Evolutionary conservation across 2,797 vertebrate species (phyloP).

Genomic region (Pangasius krempfi): DNA sequence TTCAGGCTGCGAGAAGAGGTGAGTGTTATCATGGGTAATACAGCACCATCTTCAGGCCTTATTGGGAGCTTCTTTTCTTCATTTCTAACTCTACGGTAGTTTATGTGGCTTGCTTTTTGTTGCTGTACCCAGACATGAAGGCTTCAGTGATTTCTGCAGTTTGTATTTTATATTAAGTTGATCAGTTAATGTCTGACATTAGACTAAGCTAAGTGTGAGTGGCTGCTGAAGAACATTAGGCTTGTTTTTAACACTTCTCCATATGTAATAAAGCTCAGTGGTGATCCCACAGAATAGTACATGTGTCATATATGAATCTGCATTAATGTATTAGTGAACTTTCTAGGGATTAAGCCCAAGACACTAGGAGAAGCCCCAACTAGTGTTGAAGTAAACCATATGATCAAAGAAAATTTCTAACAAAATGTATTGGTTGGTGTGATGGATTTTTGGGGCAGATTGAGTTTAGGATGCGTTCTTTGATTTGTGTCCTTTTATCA

Average conservation of each 20-base stretch:
- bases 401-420: background rate
- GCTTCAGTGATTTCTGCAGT: background rate
- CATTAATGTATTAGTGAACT: background rate
- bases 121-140: background rate
- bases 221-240: too few relatives aligned
- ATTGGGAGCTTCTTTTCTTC: too few relatives aligned
- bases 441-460: background rate
- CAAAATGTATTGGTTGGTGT: background rate
- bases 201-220: background rate
- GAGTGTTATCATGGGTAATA: background rate
- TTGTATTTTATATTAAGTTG: background rate
- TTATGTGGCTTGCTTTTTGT: background rate
- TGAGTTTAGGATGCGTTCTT: background rate
- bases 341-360: background rate
- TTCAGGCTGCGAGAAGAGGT: background rate
- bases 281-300: background rate
- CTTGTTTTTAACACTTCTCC: background rate
- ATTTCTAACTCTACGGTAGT: background rate
- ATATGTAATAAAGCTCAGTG: background rate
- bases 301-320: background rate
- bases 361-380: background rate
- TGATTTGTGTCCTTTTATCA: background rate
- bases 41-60: conserved; percentile 40
- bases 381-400: background rate
- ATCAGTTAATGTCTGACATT: background rate